Evolutionary conservation across 2,888 invertebrate genomes (phyloP).

Genomic region (Lepidocyrtinus sp.): DNA sequence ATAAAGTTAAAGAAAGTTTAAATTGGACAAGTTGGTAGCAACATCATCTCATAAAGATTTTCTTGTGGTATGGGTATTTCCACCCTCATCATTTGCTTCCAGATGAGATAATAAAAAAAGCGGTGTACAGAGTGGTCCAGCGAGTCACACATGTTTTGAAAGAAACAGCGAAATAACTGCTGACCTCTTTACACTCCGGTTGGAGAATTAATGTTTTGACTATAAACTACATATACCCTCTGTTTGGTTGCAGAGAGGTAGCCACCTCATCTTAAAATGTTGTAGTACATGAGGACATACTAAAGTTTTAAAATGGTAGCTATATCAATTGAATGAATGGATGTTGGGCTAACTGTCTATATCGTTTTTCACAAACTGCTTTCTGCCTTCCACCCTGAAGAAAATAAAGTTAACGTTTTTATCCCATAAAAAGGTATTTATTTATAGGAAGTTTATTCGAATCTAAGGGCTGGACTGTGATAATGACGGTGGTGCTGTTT

Average conservation of each 20-base stretch:
- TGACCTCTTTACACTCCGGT: not conserved
- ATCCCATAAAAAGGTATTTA: constrained; percentile 16
- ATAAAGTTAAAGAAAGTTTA: constrained; percentile 65
- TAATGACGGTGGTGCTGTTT: not conserved
- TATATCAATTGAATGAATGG: no score
- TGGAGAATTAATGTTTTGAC: not conserved
- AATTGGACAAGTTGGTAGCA: constrained; percentile 65
- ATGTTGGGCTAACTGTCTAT: no score
- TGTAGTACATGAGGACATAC: no score
- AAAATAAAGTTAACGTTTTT: not conserved
- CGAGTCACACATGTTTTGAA: constrained; percentile 31
- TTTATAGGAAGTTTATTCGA: constrained; percentile 8
- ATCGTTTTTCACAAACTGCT: no score
- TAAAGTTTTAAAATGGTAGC: no score
- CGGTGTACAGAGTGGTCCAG: constrained; percentile 32
- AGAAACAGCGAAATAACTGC: no score
- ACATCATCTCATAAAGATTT: constrained; percentile 24
- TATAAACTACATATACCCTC: no score
- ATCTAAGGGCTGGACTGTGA: not conserved
- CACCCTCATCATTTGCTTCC: constrained; percentile 41
- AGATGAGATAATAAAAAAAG: constrained; percentile 51
- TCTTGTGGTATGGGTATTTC: constrained; percentile 26
- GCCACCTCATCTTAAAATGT: no score
- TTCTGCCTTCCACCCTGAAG: not conserved
- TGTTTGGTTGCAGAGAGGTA: no score